Conservation (phyloP, 2,797 vertebrate species). For the Synanceia verrucosa region DNA sequence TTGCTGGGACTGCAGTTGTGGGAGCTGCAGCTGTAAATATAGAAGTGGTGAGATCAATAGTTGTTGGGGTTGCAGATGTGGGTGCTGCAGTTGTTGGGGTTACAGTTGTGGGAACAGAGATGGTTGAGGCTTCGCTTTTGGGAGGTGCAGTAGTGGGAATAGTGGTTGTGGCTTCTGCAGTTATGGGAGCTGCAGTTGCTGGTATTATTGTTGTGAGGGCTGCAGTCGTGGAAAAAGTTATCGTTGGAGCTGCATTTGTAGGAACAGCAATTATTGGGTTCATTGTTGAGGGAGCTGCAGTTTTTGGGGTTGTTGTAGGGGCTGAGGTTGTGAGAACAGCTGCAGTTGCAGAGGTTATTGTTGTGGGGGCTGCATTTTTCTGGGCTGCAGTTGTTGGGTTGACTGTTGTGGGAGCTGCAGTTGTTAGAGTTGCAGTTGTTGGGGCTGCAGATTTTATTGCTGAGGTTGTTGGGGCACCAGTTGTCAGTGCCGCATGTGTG, state of each 20-base stretch:
- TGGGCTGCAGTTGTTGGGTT: too few species aligned
- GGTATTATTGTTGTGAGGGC: too few species aligned
- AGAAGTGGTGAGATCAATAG: rapidly evolving
- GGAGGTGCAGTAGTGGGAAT: too few species aligned
- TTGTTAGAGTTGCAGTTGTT: background rate
- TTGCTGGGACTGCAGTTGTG: background rate
- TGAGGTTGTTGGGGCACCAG: background rate
- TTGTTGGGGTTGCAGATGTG: rapidly evolving
- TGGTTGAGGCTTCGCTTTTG: too few species aligned
- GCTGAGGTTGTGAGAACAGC: rapidly evolving
- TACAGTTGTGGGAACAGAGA: too few species aligned
- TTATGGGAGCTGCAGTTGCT: too few species aligned
- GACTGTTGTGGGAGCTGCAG: rapidly evolving
- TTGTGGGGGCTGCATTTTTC: background rate
- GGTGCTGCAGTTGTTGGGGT: background rate
- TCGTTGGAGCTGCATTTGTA: too few species aligned
- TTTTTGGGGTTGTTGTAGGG: background rate
- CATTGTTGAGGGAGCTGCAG: rapidly evolving
- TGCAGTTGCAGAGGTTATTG: rapidly evolving
- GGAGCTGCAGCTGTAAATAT: rapidly evolving
- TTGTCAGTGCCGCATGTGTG: background rate
- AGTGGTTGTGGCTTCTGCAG: too few species aligned
- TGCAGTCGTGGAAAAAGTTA: too few species aligned
- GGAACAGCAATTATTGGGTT: too few species aligned
- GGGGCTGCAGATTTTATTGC: background rate